Evolutionary conservation across 2,113 vertebrate species (phyloP).

Genomic region (Stegostoma tigrinum): DNA sequence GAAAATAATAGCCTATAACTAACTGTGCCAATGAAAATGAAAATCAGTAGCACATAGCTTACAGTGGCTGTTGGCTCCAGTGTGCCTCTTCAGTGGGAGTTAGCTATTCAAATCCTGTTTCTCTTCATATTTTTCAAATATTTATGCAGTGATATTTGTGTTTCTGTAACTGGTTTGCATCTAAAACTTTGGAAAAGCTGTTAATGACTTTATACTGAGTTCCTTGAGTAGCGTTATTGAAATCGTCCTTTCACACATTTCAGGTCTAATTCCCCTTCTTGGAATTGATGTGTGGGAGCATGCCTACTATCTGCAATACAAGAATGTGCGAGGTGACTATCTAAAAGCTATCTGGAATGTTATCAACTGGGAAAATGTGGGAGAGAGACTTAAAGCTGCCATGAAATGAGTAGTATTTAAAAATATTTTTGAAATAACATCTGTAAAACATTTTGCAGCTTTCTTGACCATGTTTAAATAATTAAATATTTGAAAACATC

Average conservation of each 20-base stretch:
- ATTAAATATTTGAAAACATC: slow-evolving; percentile 1
- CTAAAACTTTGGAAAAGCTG: neutral
- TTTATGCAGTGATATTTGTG: neutral
- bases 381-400: slow-evolving; percentile 67
- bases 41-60: neutral
- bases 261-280: slow-evolving; percentile 86
- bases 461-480: neutral
- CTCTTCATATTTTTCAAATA: neutral
- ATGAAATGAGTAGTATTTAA: slow-evolving; percentile 64
- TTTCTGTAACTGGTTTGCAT: neutral
- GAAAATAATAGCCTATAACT: neutral
- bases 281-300: slow-evolving; percentile 98
- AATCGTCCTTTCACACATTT: neutral
- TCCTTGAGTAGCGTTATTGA: neutral
- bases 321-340: slow-evolving; percentile 93
- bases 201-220: neutral
- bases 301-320: slow-evolving; percentile 97
- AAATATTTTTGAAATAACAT: neutral
- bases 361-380: slow-evolving; percentile 89
- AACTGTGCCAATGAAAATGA: neutral
- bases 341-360: slow-evolving; percentile 96
- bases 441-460: neutral
- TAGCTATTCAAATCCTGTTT: neutral
- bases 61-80: neutral
- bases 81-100: neutral